These are phyloP conservation scores for Stomatorhinus ivindoensis DNA, from an alignment of 2,113 vertebrate species.

Conservation along the genomic window DNA sequence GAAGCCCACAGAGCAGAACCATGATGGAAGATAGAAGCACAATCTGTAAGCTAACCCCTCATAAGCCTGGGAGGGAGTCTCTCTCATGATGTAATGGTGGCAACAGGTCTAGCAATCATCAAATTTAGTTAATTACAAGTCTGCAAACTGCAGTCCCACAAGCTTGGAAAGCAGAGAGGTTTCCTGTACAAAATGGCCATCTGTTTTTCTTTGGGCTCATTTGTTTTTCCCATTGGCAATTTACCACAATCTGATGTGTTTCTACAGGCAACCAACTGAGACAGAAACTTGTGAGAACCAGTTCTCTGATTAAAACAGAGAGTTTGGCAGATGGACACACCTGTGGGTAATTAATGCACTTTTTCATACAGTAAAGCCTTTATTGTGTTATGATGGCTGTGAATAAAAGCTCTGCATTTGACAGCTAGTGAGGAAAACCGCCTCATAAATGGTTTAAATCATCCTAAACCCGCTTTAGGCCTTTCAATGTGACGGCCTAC, in stretches of 20 bases:
- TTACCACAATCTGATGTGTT: background rate
- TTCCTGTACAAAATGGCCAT: background rate
- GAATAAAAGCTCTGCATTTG: background rate
- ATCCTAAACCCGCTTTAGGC: background rate
- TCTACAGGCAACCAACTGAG: background rate
- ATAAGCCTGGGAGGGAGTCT: background rate
- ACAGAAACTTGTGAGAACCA: background rate
- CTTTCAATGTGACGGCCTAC: background rate
- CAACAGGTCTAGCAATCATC: background rate
- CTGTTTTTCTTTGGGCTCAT: background rate
- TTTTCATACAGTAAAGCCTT: background rate
- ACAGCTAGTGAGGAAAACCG: background rate
- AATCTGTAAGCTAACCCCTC: background rate
- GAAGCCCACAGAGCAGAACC: background rate
- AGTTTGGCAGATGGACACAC: background rate
- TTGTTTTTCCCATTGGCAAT: background rate
- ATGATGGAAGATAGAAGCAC: background rate
- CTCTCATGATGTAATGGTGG: background rate
- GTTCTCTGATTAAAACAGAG: background rate
- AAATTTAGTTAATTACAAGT: background rate
- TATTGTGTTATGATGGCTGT: background rate
- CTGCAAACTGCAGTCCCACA: background rate
- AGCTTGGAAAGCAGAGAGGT: background rate
- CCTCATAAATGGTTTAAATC: background rate
- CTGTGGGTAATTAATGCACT: background rate